phyloP scores from a whole-genome alignment of 1,140 invertebrate species.

The Drosophila ficusphila region DNA sequence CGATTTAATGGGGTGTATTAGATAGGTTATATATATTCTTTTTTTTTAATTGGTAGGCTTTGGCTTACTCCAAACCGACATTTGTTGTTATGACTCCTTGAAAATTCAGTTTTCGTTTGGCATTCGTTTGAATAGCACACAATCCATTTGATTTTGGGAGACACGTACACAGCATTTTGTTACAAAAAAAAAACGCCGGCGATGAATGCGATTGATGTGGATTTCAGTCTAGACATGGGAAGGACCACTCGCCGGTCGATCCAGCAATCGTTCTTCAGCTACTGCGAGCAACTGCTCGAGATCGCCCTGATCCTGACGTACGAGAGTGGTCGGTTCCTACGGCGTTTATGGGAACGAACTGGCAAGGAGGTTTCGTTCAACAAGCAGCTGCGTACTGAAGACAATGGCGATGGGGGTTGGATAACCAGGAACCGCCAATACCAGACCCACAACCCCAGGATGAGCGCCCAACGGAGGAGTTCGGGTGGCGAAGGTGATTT shows the following conservation, averaged over 20 bases:
- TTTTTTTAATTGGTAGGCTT: too few species aligned
- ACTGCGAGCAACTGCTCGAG: conserved; percentile 8
- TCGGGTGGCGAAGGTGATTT: conserved; percentile 6
- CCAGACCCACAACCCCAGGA: background rate
- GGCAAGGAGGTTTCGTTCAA: background rate
- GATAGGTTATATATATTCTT: too few species aligned
- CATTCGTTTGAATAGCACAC: conserved; percentile 15
- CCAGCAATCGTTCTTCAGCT: conserved; percentile 2
- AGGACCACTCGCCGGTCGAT: background rate
- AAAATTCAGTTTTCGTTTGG: conserved; percentile 7
- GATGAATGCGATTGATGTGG: conserved; percentile 3
- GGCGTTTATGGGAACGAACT: background rate
- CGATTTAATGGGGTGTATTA: too few species aligned
- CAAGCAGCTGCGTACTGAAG: too few species aligned
- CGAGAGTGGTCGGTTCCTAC: background rate
- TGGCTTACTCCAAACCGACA: background rate
- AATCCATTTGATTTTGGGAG: background rate
- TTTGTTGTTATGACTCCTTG: background rate
- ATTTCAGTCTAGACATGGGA: background rate
- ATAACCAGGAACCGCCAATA: too few species aligned
- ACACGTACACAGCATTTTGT: background rate
- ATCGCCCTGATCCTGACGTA: background rate
- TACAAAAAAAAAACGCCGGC: background rate
- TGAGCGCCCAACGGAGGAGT: background rate
- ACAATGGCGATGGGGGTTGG: background rate